These are phyloP conservation scores for Lithophane socia DNA, from an alignment of 2,888 invertebrate species.

Conservation along the genomic window DNA sequence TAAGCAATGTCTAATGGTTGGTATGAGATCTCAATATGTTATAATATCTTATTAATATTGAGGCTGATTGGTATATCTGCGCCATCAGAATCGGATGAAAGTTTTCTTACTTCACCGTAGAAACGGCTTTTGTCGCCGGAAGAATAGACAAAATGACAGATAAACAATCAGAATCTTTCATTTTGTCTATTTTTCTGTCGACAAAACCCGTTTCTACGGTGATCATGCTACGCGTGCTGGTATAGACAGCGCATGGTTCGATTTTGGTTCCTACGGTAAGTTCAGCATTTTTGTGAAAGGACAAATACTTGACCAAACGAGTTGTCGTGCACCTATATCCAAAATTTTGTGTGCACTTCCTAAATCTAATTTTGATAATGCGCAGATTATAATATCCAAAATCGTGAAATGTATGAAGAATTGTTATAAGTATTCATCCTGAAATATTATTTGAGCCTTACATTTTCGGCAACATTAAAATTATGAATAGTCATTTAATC, in stretches of 20 bases:
- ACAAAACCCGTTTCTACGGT: too few species aligned
- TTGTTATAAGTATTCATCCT: background rate
- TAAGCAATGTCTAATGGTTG: slow-evolving; percentile 32
- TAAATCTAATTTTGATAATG: background rate
- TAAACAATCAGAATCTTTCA: too few species aligned
- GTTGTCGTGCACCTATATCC: background rate
- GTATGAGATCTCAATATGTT: slow-evolving; percentile 55
- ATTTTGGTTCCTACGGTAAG: background rate
- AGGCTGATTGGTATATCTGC: slow-evolving; percentile 21
- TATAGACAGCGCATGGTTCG: too few species aligned
- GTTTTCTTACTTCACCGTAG: background rate
- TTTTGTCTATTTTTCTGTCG: too few species aligned
- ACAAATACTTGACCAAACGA: background rate
- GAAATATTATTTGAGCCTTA: slow-evolving; percentile 14
- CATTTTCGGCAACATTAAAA: slow-evolving; percentile 1
- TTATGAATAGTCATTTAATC: background rate
- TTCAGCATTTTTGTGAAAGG: background rate
- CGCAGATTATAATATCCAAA: slow-evolving; percentile 3
- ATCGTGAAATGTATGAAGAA: slow-evolving; percentile 6
- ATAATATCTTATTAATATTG: slow-evolving; percentile 47
- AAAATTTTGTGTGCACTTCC: background rate
- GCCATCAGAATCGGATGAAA: background rate
- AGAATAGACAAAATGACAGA: too few species aligned
- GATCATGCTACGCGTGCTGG: too few species aligned
- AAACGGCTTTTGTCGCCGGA: too few species aligned